Conservation (phyloP, 2,113 vertebrate genomes). For the Heptranchias perlo region DNA sequence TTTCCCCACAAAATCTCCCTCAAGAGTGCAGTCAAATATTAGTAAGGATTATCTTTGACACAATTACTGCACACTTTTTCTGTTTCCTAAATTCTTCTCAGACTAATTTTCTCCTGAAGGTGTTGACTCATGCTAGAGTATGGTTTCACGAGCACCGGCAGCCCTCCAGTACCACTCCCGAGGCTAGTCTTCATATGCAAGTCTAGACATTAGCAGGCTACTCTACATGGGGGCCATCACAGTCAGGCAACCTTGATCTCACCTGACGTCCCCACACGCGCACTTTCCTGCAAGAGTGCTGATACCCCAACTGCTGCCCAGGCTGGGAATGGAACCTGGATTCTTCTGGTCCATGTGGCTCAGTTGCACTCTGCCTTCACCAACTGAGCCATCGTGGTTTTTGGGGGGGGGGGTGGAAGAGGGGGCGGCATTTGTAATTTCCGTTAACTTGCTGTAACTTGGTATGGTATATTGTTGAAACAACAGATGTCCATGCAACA, state of each 20-base stretch:
- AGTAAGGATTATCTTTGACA: neutral
- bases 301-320: neutral
- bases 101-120: neutral
- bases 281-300: neutral
- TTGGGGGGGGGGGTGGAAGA: neutral
- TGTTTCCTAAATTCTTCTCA: neutral
- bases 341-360: neutral
- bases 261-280: neutral
- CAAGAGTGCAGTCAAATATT: neutral
- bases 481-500: neutral
- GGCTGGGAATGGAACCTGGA: neutral
- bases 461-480: neutral
- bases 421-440: neutral
- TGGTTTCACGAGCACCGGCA: neutral
- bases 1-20: neutral
- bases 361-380: neutral
- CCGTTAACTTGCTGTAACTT: neutral
- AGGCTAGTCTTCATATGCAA: neutral
- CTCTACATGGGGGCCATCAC: neutral
- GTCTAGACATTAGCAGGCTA: neutral
- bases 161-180: neutral
- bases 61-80: neutral
- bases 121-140: slow-evolving; percentile 12
- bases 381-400: neutral
- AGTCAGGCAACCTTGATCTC: neutral